Base-by-base conservation (phyloP, 53 echinoderm and acorn worm species). In the Patiria pectinifera region DNA sequence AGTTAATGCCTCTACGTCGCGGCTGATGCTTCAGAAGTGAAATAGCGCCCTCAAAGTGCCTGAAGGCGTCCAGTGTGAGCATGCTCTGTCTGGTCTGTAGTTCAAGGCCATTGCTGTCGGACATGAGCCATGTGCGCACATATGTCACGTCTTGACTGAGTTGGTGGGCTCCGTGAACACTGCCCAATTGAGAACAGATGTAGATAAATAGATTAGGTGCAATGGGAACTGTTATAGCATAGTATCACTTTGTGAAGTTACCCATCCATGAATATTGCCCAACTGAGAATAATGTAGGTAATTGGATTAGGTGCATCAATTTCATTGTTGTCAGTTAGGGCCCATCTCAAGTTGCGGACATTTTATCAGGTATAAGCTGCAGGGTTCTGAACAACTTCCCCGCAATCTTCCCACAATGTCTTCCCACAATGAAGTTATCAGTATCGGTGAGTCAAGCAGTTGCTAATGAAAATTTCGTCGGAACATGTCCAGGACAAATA, bases 1-100 rank as follows among this genome's bases (percentile, higher is more conserved):
- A 94, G 24, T 86, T 83, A 46, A 85, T 15, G 3, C 95, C 85
- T 48, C 87, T 92, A 43, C 93, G 91, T 3, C 92, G 86, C 0
- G 99, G 97, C 82, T 99, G 99, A 53, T 97, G 97, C 72, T 97
- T 97, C 18, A 99, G 95, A 22, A 97, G 93, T n/a, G 94, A 85
- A 23, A 99, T 83, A 69, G 97, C 99, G 76, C 96, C 96, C 25
- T 99, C 97, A 91, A 99, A 96, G 91, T 99, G 97, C 47, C 91
- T 92, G 78, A 99, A 95, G 48, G 93, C 97, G 59, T 99, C 96
- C 3, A 99, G 93, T 4, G 99, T 87, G 48, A 96, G 92, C 72
- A 96, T 91, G 58, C 95, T 97, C 93, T 99, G 99, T 49, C 88
- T 94, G 63, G 94, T 94, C 78, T 96, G 95, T 45, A 91, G 92